phyloP scores from a whole-genome alignment of 2,888 invertebrate species.

The Lochmaea crataegi region DNA sequence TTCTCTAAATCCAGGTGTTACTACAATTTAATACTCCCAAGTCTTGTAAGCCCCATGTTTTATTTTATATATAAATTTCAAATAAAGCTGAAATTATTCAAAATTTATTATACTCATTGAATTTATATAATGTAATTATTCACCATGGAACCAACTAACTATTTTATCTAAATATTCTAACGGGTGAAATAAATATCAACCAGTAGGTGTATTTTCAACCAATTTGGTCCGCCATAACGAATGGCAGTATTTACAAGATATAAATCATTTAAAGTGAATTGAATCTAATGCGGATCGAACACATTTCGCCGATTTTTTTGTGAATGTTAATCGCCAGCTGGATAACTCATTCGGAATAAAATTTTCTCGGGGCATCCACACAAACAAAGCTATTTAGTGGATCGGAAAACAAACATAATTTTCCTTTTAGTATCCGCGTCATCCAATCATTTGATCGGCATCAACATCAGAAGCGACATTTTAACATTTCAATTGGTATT shows the following conservation, averaged over 20 bases:
- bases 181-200: background rate
- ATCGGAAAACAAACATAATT: conserved; percentile 37
- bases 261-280: conserved; percentile 11
- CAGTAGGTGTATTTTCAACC: background rate
- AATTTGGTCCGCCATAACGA: background rate
- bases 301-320: conserved; percentile 16
- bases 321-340: conserved; percentile 19
- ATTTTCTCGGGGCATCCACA: conserved; percentile 15
- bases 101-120: background rate
- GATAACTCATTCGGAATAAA: conserved; percentile 17
- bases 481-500: conserved; percentile 30
- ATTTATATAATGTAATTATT: too few relatives aligned
- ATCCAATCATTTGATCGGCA: conserved; percentile 30
- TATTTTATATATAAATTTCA: too few relatives aligned
- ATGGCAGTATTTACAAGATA: conserved; percentile 9
- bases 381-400: conserved; percentile 36
- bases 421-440: conserved; percentile 33
- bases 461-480: conserved; percentile 29
- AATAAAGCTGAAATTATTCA: too few relatives aligned
- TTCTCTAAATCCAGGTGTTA: too few relatives aligned
- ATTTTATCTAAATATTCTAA: background rate
- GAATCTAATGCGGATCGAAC: background rate
- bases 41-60: too few relatives aligned
- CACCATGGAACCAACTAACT: background rate
- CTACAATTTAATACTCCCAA: too few relatives aligned